Base-by-base conservation (phyloP, 2,888 invertebrate genomes). In the Harpalus rubripes region DNA sequence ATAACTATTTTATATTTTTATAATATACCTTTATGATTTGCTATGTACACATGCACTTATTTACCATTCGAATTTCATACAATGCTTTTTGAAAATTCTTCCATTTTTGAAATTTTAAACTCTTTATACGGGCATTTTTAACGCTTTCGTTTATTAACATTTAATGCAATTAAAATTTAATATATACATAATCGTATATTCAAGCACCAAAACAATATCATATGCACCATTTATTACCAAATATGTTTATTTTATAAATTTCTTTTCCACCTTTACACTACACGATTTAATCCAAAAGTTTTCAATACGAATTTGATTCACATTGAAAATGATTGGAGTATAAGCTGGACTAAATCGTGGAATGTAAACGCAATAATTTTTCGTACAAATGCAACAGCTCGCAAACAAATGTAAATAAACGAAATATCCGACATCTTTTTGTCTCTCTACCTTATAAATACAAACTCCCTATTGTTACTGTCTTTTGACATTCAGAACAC, bases 221-320 rank as follows among this genome's bases (percentile, higher is more conserved):
- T 78, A 63, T 84, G 84, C 84, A 84, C 84, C 84, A 84, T 76
- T 83, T 76, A 83, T 83, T 76, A 83, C 78, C 84, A 74, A 84
- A 84, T 78, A 84, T 76, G n/a, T 84, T 61, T 22, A 32, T 32
- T 32, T 32, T 7, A 78, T 78, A 56, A 61, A 81, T 56, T 56
- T 58, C 22, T 81, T 72, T 52, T 18, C 84, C 52, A 39, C 78
- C 65, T 63, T 84, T 78, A 76, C 78, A 63, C 44, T 8, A 74
- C 44, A 68, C 68, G 41, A 5, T 68, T 32, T 68, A 68, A 15
- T n/a, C 68, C n/a, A 68, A n/a, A 68, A n/a, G 10, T 12, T 16
- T 16, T 44, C 72, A 74, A 74, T 44, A 18, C 44, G 72, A 74
- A 74, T 74, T 74, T 74, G 76, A 61, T 80, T 78, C 39, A 3